Evolutionary conservation across 2,888 invertebrate genomes (phyloP).

Genomic region (Acholoe squamosa): DNA sequence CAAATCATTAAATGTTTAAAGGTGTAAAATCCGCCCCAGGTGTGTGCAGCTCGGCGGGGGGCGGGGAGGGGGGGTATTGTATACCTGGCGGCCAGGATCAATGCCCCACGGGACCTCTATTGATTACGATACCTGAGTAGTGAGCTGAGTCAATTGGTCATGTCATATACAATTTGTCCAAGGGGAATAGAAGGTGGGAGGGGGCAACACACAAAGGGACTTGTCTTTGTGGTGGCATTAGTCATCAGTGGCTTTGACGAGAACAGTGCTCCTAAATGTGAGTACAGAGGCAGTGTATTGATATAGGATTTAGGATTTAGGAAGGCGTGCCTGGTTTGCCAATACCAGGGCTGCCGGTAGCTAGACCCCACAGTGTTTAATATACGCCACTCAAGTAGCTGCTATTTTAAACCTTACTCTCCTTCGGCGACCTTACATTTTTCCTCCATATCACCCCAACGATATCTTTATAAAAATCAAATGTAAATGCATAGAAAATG

Average conservation of each 20-base stretch:
- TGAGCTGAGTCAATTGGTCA: constrained; percentile 20
- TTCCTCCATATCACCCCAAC: not conserved
- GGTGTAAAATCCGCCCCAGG: constrained; percentile 1
- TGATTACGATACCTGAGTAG: constrained; percentile 10
- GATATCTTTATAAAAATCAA: too few relatives aligned
- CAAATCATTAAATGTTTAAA: constrained; percentile 8
- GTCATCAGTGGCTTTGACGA: not conserved
- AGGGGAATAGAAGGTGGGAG: too few relatives aligned
- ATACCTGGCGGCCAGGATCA: not conserved
- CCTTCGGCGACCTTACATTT: not conserved
- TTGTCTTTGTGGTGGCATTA: not conserved
- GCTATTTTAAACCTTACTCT: constrained; percentile 20
- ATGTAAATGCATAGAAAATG: not conserved
- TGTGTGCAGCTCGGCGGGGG: not conserved
- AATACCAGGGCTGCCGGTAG: not conserved
- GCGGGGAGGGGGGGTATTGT: not conserved
- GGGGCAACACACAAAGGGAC: constrained; percentile 3
- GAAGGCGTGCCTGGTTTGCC: too few relatives aligned
- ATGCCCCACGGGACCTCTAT: not conserved
- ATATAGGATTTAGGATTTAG: too few relatives aligned
- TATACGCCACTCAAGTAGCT: constrained; percentile 26
- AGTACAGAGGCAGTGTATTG: too few relatives aligned
- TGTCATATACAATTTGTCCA: constrained; percentile 30
- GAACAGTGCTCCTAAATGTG: not conserved
- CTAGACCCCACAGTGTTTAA: not conserved